A percentile compares a stretch with the other conserved stretches of the same genome.
These are phyloP conservation scores for Chorisops tibialis DNA, from an alignment of 2,888 invertebrate species.

Conservation along the genomic window DNA sequence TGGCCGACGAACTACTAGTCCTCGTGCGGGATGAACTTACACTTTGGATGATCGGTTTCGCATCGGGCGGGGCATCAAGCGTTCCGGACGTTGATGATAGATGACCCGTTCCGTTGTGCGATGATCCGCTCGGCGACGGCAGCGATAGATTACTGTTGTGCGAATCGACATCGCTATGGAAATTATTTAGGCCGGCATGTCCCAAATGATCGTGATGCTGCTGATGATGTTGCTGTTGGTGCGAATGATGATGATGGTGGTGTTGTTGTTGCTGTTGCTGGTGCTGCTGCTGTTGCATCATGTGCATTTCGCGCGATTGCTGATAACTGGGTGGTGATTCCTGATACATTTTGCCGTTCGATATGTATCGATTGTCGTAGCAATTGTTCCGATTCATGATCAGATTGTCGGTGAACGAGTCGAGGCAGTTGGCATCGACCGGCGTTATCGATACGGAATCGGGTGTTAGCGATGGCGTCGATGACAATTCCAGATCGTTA, in stretches of 20 bases:
- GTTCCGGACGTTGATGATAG: constrained; percentile 57
- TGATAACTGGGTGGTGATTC: constrained; percentile 59
- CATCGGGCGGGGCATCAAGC: constrained; percentile 57
- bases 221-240: constrained; percentile 37
- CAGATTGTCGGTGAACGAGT: constrained; percentile 74
- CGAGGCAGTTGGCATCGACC: constrained; percentile 61
- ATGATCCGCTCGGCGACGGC: constrained; percentile 75
- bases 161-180: constrained; percentile 50
- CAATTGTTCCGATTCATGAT: constrained; percentile 51
- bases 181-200: constrained; percentile 41
- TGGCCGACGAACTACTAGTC: constrained; percentile 50
- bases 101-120: constrained; percentile 61
- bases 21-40: constrained; percentile 65
- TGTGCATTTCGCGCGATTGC: constrained; percentile 59
- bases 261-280: constrained; percentile 46
- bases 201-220: constrained; percentile 35
- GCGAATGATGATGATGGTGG: constrained; percentile 39
- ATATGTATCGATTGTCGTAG: constrained; percentile 35
- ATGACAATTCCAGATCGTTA: constrained; percentile 67
- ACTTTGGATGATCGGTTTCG: constrained; percentile 69
- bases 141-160: constrained; percentile 70
- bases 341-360: constrained; percentile 39
- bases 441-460: constrained; percentile 58
- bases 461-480: constrained; percentile 68
- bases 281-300: constrained; percentile 59